phyloP scores from a whole-genome alignment of 23 tunicate genomes.

The Botrylloides violaceus region DNA sequence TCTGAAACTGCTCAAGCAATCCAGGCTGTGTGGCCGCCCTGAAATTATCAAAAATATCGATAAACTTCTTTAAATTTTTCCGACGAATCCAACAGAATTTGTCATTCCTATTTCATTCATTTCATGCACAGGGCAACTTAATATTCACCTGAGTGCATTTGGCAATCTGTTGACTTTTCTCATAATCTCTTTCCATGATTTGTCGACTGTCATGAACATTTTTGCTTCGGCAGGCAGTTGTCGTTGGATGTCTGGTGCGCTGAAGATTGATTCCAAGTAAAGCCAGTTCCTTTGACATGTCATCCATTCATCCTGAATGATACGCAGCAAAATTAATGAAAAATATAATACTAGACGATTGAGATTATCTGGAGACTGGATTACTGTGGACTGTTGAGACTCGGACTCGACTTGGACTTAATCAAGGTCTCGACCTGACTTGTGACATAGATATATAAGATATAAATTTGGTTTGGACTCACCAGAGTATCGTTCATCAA shows the following conservation, averaged over 20 bases:
- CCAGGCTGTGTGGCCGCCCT: constrained; percentile 97
- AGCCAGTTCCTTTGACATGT: constrained; percentile 99
- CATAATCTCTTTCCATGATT: constrained; percentile 99
- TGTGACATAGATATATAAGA: too few species aligned
- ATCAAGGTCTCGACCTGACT: too few species aligned
- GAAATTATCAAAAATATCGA: too few species aligned
- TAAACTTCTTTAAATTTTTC: too few species aligned
- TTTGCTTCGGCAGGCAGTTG: constrained; percentile 99
- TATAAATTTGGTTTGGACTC: too few species aligned
- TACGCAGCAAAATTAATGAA: too few species aligned
- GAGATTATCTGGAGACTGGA: not conserved
- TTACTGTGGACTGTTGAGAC: not conserved
- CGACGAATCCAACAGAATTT: too few species aligned
- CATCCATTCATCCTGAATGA: constrained; percentile 93
- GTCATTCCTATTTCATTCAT: not conserved
- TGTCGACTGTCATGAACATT: constrained; percentile 99
- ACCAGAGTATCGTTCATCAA: constrained; percentile 99
- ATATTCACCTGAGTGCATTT: constrained; percentile 70
- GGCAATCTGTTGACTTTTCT: constrained; percentile 98
- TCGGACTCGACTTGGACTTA: too few species aligned
- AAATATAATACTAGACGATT: not conserved
- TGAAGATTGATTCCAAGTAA: constrained; percentile 97
- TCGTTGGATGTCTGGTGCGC: constrained; percentile 99
- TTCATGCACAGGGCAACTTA: not conserved
- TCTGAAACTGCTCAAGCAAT: constrained; percentile 79